A percentile compares a stretch with the other conserved stretches of the same genome.
phyloP scores from a whole-genome alignment of 1,140 invertebrate genomes.

The Parasteatoda tepidariorum region DNA sequence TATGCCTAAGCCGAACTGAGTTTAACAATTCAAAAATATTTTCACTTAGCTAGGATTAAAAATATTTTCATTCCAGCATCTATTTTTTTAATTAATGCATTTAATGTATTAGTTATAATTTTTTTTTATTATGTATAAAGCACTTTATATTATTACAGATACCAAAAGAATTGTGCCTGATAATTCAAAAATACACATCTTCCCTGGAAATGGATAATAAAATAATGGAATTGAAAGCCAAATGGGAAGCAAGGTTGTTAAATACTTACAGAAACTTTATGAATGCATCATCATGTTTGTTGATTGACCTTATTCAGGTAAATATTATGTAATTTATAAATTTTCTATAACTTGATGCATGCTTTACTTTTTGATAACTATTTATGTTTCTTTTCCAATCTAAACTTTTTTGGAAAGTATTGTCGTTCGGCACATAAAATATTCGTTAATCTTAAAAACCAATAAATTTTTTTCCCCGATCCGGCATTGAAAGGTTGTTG shows the following conservation, averaged over 20 bases:
- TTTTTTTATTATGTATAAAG: neutral
- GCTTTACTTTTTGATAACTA: neutral
- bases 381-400: neutral
- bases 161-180: conserved; percentile 4
- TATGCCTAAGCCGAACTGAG: too few species aligned
- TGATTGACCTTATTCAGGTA: conserved; percentile 11
- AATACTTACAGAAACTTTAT: conserved; percentile 13
- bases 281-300: conserved; percentile 1
- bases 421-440: neutral
- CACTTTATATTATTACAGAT: neutral
- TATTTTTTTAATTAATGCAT: neutral
- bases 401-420: neutral
- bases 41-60: neutral
- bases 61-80: neutral
- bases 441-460: neutral
- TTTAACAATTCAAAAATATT: too few species aligned
- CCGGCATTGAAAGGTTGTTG: too few species aligned
- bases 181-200: neutral
- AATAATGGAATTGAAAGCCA: neutral
- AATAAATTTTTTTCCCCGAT: neutral
- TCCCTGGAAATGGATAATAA: neutral
- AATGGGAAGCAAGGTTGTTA: neutral
- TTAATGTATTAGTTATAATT: neutral
- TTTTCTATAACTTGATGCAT: neutral
- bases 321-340: neutral